A percentile compares a stretch with the other conserved stretches of the same genome.
These are phyloP conservation scores for Cherax quadricarinatus DNA, from an alignment of 1,140 invertebrate species.

Conservation along the genomic window DNA sequence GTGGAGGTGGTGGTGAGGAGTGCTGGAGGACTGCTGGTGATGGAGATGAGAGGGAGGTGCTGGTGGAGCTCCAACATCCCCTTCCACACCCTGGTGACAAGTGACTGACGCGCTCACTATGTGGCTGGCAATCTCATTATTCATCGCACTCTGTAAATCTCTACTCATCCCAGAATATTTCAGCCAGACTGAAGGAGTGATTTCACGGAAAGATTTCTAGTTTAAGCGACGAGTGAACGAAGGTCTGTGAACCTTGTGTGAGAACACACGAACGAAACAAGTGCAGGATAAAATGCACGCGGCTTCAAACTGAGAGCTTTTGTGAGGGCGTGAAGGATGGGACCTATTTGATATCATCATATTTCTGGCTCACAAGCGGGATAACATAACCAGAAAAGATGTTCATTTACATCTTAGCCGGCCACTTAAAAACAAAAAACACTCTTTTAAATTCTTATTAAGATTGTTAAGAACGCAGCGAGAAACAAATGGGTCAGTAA, in stretches of 20 bases:
- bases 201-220: background rate
- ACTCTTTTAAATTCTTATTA: conserved; percentile 46
- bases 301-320: conserved; percentile 69
- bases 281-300: conserved; percentile 66
- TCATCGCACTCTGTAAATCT: conserved; percentile 36
- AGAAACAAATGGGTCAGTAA: conserved; percentile 46
- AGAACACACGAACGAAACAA: conserved; percentile 54
- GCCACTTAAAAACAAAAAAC: background rate
- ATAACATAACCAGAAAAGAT: conserved; percentile 18
- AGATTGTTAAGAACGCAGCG: conserved; percentile 26
- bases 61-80: conserved; percentile 10
- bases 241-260: conserved; percentile 23
- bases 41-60: background rate
- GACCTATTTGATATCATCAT: conserved; percentile 61
- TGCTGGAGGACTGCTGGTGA: background rate
- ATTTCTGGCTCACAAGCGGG: conserved; percentile 56
- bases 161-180: conserved; percentile 48
- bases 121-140: conserved; percentile 69
- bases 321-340: conserved; percentile 65
- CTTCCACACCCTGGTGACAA: conserved; percentile 50
- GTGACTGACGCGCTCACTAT: conserved; percentile 68
- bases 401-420: conserved; percentile 41
- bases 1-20: background rate
- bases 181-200: background rate
- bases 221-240: conserved; percentile 40